Conservation (phyloP, 2,797 vertebrate genomes). For the Notolepis coatsorum region DNA sequence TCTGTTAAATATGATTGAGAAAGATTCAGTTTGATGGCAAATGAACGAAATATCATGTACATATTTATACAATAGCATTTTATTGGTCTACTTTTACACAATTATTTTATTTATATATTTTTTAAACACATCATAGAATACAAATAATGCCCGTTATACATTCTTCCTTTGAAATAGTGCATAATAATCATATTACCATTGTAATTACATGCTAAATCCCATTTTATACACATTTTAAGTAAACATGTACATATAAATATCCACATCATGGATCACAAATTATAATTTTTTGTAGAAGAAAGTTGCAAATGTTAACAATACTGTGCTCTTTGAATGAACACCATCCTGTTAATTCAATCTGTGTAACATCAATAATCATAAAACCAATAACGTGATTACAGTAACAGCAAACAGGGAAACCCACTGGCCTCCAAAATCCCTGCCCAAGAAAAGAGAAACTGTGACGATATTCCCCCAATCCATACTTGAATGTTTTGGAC, state of each 20-base stretch:
- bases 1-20: background rate
- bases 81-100: no score
- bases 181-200: background rate
- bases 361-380: background rate
- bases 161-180: background rate
- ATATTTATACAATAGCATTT: background rate
- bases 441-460: background rate
- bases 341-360: background rate
- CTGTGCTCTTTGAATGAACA: conserved; percentile 9
- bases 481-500: background rate
- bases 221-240: no score
- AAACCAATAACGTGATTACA: background rate
- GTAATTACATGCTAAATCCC: background rate
- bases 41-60: background rate
- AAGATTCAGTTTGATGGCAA: background rate
- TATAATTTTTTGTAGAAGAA: background rate
- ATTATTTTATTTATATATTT: conserved; percentile 35
- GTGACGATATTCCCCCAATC: background rate
- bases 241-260: no score
- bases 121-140: background rate
- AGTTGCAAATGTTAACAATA: background rate
- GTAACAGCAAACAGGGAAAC: background rate
- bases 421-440: background rate
- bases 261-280: background rate
- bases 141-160: background rate